phyloP scores from a whole-genome alignment of 2,888 invertebrate genomes.

The Serrognathus titanus region DNA sequence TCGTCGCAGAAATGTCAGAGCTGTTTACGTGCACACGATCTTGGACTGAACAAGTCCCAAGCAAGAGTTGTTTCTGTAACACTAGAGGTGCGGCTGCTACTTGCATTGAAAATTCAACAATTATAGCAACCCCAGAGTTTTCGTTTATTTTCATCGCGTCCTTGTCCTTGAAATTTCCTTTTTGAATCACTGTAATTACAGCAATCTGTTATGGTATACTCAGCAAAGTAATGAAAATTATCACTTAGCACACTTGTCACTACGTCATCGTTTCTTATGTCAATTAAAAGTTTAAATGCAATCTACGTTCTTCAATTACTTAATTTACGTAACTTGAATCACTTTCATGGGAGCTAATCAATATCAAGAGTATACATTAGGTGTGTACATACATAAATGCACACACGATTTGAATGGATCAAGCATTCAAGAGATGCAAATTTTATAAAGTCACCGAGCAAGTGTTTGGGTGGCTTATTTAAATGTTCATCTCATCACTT shows the following conservation, averaged over 20 bases:
- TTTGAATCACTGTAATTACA: neutral
- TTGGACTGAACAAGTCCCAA: slow-evolving; percentile 4
- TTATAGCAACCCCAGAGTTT: neutral
- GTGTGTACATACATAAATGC: too few species aligned
- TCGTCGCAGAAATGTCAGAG: slow-evolving; percentile 13
- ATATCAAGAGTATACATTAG: too few species aligned
- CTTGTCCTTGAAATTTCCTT: slow-evolving; percentile 6
- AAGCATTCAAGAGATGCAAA: too few species aligned
- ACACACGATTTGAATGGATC: too few species aligned
- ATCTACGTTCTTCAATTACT: too few species aligned
- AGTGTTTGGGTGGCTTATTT: too few species aligned
- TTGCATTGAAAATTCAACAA: slow-evolving; percentile 1
- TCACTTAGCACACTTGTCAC: neutral
- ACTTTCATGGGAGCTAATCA: too few species aligned
- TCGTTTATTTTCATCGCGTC: neutral
- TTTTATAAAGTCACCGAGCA: too few species aligned
- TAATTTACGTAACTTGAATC: too few species aligned
- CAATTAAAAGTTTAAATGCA: neutral
- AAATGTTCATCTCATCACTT: too few species aligned
- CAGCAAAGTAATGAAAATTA: slow-evolving; percentile 1
- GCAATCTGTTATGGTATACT: neutral
- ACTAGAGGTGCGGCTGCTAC: slow-evolving; percentile 5
- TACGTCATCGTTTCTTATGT: neutral
- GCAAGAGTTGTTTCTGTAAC: slow-evolving; percentile 6
- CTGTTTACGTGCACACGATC: slow-evolving; percentile 5